A percentile compares a stretch with the other conserved stretches of the same genome.
Evolutionary conservation across 2,797 vertebrate genomes (phyloP).

Genomic region (Chrysocyon brachyurus): DNA sequence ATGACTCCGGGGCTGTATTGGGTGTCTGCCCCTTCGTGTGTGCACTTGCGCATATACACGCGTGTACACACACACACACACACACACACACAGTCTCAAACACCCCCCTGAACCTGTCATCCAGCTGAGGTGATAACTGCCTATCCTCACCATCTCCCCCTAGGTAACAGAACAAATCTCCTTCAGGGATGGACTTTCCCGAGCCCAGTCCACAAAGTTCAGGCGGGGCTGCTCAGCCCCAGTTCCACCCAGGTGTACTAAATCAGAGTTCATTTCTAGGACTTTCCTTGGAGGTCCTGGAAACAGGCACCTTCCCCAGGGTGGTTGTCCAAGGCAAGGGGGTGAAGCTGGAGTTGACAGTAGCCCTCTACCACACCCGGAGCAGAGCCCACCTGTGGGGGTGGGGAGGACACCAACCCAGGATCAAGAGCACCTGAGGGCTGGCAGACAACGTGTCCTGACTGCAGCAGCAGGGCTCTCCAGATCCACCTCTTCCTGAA

Average conservation of each 20-base stretch:
- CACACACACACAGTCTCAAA: background rate
- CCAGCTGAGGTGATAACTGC: too few relatives aligned
- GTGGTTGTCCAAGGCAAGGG: background rate
- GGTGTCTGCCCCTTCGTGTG: fast-evolving
- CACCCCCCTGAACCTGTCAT: background rate
- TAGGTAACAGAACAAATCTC: background rate
- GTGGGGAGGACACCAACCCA: background rate
- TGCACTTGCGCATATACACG: background rate
- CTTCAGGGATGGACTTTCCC: background rate
- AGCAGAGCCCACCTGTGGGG: background rate
- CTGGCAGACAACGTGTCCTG: background rate
- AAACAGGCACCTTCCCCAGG: background rate
- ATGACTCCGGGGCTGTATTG: background rate
- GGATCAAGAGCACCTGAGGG: background rate
- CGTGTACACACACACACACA: background rate
- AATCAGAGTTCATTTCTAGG: background rate
- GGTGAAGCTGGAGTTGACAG: background rate
- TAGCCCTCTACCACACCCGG: background rate
- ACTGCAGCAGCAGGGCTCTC: background rate
- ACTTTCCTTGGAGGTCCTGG: background rate
- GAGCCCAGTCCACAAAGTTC: background rate
- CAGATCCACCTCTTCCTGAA: background rate
- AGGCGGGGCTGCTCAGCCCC: background rate
- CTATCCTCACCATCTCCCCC: too few relatives aligned
- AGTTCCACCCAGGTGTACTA: background rate